phyloP scores from a whole-genome alignment of 1,140 invertebrate species.

The Leptinotarsa undecemlineata region DNA sequence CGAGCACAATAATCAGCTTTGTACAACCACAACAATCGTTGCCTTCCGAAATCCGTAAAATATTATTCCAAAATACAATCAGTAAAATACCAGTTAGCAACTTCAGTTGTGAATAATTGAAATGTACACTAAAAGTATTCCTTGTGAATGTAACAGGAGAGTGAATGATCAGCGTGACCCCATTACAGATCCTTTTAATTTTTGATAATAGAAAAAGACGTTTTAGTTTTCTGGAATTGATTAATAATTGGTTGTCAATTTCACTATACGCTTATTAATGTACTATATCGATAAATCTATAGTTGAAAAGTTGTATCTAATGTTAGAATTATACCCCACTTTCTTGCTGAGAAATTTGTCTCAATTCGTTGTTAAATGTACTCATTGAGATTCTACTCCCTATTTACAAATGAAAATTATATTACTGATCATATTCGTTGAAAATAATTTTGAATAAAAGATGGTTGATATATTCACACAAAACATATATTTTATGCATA shows the following conservation, averaged over 20 bases:
- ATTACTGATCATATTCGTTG: no score
- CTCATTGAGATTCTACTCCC: no score
- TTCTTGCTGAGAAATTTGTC: not conserved
- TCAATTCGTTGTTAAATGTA: no score
- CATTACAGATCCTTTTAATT: not conserved
- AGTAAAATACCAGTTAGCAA: not conserved
- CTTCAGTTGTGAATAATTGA: not conserved
- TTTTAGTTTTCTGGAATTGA: slow-evolving; percentile 18
- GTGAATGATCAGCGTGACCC: not conserved
- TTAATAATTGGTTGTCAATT: slow-evolving; percentile 18
- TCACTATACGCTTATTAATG: slow-evolving; percentile 23
- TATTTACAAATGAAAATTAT: no score
- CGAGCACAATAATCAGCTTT: no score
- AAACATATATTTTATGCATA: no score
- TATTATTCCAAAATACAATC: no score
- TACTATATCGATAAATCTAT: slow-evolving; percentile 1
- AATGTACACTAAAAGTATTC: not conserved
- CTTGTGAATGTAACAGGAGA: not conserved
- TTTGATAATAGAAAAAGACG: slow-evolving; percentile 2
- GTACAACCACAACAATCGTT: no score
- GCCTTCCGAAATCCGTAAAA: no score
- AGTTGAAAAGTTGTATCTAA: not conserved
- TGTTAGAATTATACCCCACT: not conserved
- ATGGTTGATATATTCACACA: no score
- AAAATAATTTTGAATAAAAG: no score